Conservation (phyloP, 2,113 vertebrate genomes). For the Erythrocercus mccallii region DNA sequence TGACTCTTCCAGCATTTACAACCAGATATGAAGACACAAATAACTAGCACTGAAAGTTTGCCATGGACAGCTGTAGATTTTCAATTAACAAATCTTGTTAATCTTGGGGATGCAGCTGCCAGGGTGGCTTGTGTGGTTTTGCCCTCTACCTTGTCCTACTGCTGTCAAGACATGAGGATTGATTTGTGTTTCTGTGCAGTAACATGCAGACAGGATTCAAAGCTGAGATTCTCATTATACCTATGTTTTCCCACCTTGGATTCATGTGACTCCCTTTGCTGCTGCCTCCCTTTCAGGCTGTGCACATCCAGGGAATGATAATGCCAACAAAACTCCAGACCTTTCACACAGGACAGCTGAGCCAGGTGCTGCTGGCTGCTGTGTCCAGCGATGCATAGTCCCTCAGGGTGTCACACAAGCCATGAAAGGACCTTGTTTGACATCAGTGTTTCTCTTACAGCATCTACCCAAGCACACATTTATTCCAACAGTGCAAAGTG, state of each 20-base stretch:
- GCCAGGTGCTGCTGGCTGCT: background rate
- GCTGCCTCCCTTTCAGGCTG: background rate
- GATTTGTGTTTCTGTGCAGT: background rate
- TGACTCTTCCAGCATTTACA: background rate
- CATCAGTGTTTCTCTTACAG: background rate
- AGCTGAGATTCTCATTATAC: background rate
- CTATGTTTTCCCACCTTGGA: background rate
- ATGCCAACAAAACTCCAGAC: background rate
- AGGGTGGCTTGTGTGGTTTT: background rate
- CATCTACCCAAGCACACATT: background rate
- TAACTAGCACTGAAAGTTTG: background rate
- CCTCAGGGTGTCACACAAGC: background rate
- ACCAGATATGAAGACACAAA: background rate
- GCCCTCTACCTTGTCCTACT: background rate
- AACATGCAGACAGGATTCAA: background rate
- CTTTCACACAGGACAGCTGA: background rate
- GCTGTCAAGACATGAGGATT: background rate
- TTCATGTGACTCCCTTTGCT: background rate
- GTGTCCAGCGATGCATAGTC: accelerated
- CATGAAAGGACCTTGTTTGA: background rate
- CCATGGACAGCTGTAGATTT: background rate
- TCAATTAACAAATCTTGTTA: background rate
- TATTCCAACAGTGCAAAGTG: background rate
- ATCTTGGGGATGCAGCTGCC: background rate
- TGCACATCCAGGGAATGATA: background rate